Conservation (phyloP, 1,140 invertebrate genomes). For the Asobara japonica region DNA sequence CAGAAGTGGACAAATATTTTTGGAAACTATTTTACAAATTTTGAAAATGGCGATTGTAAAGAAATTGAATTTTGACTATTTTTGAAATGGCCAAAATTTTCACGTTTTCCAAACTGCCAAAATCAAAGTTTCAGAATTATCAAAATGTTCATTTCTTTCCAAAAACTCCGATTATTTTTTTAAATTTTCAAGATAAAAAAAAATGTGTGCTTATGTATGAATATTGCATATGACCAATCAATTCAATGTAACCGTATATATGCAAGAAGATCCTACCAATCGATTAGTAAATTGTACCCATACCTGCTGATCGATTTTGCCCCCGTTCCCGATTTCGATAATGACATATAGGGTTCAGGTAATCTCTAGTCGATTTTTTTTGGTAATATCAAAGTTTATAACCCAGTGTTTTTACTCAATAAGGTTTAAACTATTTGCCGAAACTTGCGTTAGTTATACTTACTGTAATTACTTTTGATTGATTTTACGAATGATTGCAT, state of each 20-base stretch:
- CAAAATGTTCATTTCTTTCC: neutral
- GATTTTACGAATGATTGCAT: conserved; percentile 1
- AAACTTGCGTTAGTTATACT: neutral
- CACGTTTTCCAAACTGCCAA: no score
- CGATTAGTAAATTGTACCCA: neutral
- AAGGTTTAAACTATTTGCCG: neutral
- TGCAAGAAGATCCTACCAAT: neutral
- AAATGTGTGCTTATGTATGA: neutral
- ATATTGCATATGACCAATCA: no score
- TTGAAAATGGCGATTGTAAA: no score
- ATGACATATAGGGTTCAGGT: conserved; percentile 35
- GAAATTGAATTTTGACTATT: no score
- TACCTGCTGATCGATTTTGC: neutral
- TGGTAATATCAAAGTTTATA: conserved; percentile 13
- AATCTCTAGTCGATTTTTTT: conserved; percentile 50
- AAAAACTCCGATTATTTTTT: no score
- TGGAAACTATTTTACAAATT: no score
- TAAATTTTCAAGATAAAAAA: no score
- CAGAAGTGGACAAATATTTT: no score
- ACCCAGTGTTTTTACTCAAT: neutral
- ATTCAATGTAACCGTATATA: neutral
- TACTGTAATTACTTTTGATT: conserved; percentile 1
- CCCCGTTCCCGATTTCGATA: conserved; percentile 2
- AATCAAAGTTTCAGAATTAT: neutral
- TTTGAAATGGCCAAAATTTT: no score